Percentiles rank a stretch among this genome's conserved stretches.
These are phyloP conservation scores for Papilio xuthus DNA, from an alignment of 1,140 invertebrate species.

Conservation along the genomic window DNA sequence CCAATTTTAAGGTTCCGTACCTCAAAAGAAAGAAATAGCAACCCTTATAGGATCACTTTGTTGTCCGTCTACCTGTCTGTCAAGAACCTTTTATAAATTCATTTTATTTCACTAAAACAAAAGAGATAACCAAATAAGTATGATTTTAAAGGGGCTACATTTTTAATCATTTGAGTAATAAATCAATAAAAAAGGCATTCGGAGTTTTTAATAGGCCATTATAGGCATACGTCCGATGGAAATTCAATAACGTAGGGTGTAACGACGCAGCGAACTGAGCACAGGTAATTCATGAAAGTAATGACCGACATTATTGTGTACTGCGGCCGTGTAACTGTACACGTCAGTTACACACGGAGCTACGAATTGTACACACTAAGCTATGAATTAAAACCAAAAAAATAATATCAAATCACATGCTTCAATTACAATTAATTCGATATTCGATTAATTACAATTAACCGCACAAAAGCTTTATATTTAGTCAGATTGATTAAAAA, in stretches of 20 bases:
- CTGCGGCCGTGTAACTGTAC: conserved; percentile 23
- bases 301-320: conserved; percentile 29
- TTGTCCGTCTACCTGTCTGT: too few relatives aligned
- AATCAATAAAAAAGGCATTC: conserved; percentile 9
- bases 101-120: too few relatives aligned
- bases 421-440: too few relatives aligned
- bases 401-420: not conserved
- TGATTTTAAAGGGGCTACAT: not conserved
- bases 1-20: too few relatives aligned
- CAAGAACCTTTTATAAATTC: too few relatives aligned
- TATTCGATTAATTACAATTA: too few relatives aligned
- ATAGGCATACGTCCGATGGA: conserved; percentile 26
- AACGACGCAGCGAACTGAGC: not conserved
- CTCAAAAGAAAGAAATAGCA: too few relatives aligned
- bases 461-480: too few relatives aligned
- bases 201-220: conserved; percentile 33
- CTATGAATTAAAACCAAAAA: not conserved
- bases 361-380: not conserved
- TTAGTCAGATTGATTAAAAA: too few relatives aligned
- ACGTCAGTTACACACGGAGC: not conserved
- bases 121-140: not conserved
- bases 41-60: too few relatives aligned
- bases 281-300: conserved; percentile 32
- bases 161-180: conserved; percentile 9
- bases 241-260: conserved; percentile 25